These are phyloP conservation scores for Hirtodrosophila duncani DNA, from an alignment of 2,888 invertebrate species.

Conservation along the genomic window DNA sequence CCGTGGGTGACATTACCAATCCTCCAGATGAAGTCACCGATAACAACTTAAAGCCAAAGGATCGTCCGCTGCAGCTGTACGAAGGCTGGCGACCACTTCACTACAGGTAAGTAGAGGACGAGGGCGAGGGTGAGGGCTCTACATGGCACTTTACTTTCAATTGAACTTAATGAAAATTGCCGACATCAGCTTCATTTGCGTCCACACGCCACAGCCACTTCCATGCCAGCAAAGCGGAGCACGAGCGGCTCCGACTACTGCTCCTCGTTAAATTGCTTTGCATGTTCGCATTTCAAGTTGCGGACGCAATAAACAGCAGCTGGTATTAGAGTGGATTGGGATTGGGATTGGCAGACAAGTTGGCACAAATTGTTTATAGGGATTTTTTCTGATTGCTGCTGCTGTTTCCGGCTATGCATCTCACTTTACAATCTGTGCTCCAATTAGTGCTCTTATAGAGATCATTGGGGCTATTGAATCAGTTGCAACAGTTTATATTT, in stretches of 20 bases:
- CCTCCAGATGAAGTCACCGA: conserved; percentile 31
- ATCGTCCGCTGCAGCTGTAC: conserved; percentile 71
- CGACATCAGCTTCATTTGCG: conserved; percentile 17
- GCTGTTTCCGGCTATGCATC: conserved; percentile 16
- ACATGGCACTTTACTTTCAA: conserved; percentile 39
- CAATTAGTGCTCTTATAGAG: too few species aligned
- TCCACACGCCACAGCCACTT: too few species aligned
- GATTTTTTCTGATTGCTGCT: conserved; percentile 46
- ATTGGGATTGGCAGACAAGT: conserved; percentile 15
- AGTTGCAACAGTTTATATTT: too few species aligned
- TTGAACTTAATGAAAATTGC: conserved; percentile 42
- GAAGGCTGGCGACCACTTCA: conserved; percentile 77
- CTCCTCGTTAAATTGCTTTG: conserved; percentile 38
- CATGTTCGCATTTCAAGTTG: conserved; percentile 50
- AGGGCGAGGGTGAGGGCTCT: background rate
- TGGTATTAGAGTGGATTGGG: conserved; percentile 5
- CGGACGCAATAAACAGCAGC: too few species aligned
- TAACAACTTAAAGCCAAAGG: conserved; percentile 54
- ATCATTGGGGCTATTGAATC: too few species aligned
- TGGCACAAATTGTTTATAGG: conserved; percentile 48
- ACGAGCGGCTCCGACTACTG: conserved; percentile 1
- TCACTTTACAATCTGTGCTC: background rate
- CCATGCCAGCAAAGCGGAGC: too few species aligned
- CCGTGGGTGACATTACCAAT: conserved; percentile 63
- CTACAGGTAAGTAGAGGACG: conserved; percentile 73